phyloP scores from a whole-genome alignment of 2,113 vertebrate species.

The Gambusia holbrooki region DNA sequence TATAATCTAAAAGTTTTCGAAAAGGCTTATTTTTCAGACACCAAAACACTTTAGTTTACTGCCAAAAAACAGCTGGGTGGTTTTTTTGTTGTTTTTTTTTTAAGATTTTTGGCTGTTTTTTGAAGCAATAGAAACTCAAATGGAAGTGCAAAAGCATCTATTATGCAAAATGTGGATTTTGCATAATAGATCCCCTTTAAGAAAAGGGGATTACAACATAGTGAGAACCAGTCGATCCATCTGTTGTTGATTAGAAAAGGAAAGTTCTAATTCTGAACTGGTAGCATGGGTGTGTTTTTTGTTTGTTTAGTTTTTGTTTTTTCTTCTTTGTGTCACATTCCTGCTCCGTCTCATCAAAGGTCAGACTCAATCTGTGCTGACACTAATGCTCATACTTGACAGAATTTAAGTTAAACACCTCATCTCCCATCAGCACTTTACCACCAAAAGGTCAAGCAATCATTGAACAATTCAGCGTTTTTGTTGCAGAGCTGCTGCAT shows the following conservation, averaged over 20 bases:
- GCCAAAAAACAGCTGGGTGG: no score
- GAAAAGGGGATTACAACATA: no score
- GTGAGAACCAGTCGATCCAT: neutral
- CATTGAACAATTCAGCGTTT: constrained; percentile 17
- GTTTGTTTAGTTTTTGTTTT: neutral
- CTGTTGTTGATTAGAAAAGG: constrained; percentile 1
- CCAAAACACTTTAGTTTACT: no score
- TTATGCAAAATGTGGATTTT: no score
- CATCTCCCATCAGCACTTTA: constrained; percentile 41
- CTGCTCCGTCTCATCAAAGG: constrained; percentile 13
- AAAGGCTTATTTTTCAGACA: no score
- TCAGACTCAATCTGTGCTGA: constrained; percentile 19
- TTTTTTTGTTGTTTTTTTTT: no score
- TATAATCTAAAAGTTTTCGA: no score
- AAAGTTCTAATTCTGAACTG: constrained; percentile 7
- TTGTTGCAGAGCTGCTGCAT: constrained; percentile 9
- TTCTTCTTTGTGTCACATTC: neutral
- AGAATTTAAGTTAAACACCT: constrained; percentile 47
- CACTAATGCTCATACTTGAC: constrained; percentile 35
- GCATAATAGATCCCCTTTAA: no score
- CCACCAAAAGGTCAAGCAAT: constrained; percentile 55
- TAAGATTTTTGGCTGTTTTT: no score
- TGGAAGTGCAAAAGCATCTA: no score
- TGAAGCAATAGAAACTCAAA: no score
- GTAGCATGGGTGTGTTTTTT: neutral